Conservation (phyloP, 2,113 vertebrate genomes). For the Crotophaga sulcirostris region DNA sequence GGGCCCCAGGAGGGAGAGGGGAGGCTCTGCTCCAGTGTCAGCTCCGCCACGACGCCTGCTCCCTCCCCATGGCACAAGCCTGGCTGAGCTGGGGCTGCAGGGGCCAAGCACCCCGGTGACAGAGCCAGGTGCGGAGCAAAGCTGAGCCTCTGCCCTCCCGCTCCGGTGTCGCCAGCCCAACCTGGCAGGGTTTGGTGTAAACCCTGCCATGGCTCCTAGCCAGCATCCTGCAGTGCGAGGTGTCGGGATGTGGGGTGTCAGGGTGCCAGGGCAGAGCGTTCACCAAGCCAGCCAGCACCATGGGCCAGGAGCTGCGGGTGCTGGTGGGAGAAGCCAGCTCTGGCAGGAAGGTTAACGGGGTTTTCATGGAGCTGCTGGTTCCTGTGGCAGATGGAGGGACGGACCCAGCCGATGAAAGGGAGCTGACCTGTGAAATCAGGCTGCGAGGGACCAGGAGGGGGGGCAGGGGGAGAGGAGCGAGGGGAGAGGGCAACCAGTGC, state of each 20-base stretch:
- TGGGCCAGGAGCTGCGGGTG: neutral
- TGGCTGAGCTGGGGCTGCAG: neutral
- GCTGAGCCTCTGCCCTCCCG: neutral
- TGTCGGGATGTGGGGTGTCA: neutral
- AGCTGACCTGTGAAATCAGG: slow-evolving; percentile 72
- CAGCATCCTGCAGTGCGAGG: too few relatives aligned
- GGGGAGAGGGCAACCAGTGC: neutral
- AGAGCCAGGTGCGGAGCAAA: rapidly evolving
- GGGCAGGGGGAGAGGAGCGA: neutral
- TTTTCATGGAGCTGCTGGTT: slow-evolving; percentile 30
- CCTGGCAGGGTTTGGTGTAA: too few relatives aligned
- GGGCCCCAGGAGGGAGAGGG: neutral
- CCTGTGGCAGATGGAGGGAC: neutral
- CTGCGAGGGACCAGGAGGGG: neutral
- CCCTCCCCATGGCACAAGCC: rapidly evolving
- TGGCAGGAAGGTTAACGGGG: slow-evolving; percentile 59
- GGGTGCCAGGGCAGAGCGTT: neutral
- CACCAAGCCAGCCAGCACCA: rapidly evolving
- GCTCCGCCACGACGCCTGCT: rapidly evolving
- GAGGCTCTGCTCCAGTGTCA: neutral
- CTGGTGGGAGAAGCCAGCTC: neutral
- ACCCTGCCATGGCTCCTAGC: neutral
- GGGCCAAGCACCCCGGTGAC: neutral
- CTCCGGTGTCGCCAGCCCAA: neutral
- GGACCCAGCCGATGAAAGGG: slow-evolving; percentile 46